Conservation (phyloP, 2,113 vertebrate genomes). For the Archocentrus centrarchus region DNA sequence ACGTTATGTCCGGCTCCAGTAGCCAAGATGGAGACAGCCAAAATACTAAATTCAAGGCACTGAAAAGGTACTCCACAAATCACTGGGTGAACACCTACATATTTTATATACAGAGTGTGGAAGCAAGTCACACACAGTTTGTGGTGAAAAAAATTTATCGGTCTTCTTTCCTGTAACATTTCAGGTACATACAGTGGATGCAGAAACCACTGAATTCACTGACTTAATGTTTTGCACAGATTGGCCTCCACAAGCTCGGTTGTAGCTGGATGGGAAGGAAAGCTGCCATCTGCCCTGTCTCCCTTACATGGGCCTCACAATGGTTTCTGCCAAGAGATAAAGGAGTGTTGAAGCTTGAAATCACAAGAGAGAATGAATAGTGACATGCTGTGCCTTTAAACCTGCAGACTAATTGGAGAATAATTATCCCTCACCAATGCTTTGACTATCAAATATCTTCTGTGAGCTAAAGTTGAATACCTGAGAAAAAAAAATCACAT, state of each 20-base stretch:
- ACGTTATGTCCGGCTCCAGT: too few relatives aligned
- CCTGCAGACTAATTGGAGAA: conserved; percentile 30
- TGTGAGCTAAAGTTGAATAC: neutral
- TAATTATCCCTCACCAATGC: conserved; percentile 35
- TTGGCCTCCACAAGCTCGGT: neutral
- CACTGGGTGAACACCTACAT: neutral
- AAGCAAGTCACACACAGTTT: neutral
- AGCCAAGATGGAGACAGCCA: too few relatives aligned
- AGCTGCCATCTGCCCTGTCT: neutral
- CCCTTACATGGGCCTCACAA: conserved; percentile 9
- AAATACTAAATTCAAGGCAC: too few relatives aligned
- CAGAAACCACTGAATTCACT: neutral
- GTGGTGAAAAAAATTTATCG: neutral
- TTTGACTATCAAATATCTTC: conserved; percentile 11
- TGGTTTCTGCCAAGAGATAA: neutral
- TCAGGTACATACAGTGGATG: neutral
- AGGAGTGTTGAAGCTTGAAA: conserved; percentile 17
- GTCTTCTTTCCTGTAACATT: neutral
- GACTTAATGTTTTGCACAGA: neutral
- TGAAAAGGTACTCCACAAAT: too few relatives aligned
- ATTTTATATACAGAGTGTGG: neutral
- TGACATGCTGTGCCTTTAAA: conserved; percentile 26
- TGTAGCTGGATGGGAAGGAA: neutral
- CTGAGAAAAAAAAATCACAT: neutral
- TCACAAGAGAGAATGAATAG: conserved; percentile 16